Evolutionary conservation across 2,113 vertebrate species (phyloP).

Genomic region (Diglossa brunneiventris): DNA sequence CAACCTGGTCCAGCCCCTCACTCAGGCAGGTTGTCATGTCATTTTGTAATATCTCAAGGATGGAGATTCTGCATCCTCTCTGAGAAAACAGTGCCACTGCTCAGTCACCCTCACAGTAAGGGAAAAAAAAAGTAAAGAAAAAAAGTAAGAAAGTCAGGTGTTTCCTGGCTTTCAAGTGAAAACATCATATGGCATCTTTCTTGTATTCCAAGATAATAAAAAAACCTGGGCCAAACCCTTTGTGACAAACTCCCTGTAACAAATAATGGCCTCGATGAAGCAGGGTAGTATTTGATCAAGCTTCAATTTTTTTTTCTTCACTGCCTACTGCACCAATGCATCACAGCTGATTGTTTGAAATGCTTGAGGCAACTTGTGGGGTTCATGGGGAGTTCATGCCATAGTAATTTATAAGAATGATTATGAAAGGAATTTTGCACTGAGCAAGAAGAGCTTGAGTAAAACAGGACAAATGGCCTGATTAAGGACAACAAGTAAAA

Average conservation of each 20-base stretch:
- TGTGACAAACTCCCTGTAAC: not conserved
- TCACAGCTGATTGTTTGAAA: not conserved
- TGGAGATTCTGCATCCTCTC: not conserved
- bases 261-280: not conserved
- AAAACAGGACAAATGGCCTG: not conserved
- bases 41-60: not conserved
- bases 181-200: not conserved
- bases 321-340: not conserved
- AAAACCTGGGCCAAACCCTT: not conserved
- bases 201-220: not conserved
- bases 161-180: not conserved
- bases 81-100: not conserved
- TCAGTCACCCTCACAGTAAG: not conserved
- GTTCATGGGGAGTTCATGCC: conserved; percentile 32
- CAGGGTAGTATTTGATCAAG: not conserved
- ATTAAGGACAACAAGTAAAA: not conserved
- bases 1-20: not conserved
- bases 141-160: not conserved
- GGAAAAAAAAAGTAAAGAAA: not conserved
- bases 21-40: not conserved
- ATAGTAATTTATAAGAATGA: not conserved
- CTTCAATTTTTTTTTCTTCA: not conserved
- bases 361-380: not conserved
- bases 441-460: not conserved
- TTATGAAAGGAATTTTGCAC: conserved; percentile 3